These are phyloP conservation scores for Drosophila carrolli DNA, from an alignment of 1,140 invertebrate genomes.

Conservation along the genomic window DNA sequence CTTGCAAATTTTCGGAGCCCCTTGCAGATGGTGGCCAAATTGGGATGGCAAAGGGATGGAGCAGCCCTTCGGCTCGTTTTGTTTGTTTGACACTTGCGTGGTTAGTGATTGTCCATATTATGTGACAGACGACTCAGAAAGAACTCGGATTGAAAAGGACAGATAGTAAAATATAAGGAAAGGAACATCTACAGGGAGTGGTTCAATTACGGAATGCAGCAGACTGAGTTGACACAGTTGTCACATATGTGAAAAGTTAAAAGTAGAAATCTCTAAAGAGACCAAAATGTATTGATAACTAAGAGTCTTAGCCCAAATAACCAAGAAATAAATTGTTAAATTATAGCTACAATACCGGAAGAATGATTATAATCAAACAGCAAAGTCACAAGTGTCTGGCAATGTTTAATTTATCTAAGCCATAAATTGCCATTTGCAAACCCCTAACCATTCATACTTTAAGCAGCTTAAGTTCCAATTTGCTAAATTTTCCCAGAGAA, in stretches of 20 bases:
- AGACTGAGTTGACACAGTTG: slow-evolving; percentile 25
- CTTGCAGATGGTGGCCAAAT: slow-evolving; percentile 4
- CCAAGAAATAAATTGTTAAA: not conserved
- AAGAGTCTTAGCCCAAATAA: no score
- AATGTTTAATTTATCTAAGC: slow-evolving; percentile 15
- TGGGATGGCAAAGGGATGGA: not conserved
- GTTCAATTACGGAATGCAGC: slow-evolving; percentile 42
- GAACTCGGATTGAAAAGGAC: not conserved
- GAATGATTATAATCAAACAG: slow-evolving; percentile 22
- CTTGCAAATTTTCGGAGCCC: slow-evolving; percentile 65
- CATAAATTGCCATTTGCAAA: slow-evolving; percentile 4
- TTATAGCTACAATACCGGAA: not conserved
- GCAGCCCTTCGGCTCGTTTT: slow-evolving; percentile 52
- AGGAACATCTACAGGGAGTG: slow-evolving; percentile 7
- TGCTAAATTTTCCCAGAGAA: slow-evolving; percentile 16
- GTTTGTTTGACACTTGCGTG: slow-evolving; percentile 78
- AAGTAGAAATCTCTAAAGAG: no score
- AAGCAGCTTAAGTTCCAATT: slow-evolving; percentile 29
- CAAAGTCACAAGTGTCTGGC: slow-evolving; percentile 25
- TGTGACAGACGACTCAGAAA: slow-evolving; percentile 57
- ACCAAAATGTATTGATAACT: no score
- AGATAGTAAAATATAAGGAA: not conserved
- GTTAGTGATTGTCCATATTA: slow-evolving; percentile 76
- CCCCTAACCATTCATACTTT: slow-evolving; percentile 5
- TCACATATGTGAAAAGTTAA: not conserved